These are phyloP conservation scores for Menidia menidia DNA, from an alignment of 2,797 vertebrate genomes.

Conservation along the genomic window DNA sequence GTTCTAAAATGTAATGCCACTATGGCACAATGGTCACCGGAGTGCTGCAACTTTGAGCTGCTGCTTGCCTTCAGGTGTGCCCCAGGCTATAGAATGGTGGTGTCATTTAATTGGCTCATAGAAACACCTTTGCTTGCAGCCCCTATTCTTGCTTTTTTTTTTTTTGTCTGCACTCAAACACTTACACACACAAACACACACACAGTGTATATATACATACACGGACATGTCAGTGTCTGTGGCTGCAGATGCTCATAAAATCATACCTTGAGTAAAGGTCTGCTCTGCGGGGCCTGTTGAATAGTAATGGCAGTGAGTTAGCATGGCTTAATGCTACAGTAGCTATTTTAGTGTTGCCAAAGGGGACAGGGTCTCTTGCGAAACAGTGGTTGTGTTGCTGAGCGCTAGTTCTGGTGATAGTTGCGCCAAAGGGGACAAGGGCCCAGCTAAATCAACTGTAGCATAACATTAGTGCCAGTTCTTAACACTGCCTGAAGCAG, in stretches of 20 bases:
- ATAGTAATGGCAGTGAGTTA: constrained; percentile 80
- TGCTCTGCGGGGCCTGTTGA: constrained; percentile 81
- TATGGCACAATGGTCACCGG: constrained; percentile 74
- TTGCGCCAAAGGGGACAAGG: constrained; percentile 78
- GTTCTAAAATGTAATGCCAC: constrained; percentile 67
- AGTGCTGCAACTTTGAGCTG: constrained; percentile 77
- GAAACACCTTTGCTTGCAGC: constrained; percentile 81
- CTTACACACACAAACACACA: constrained; percentile 18
- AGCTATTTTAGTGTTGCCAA: constrained; percentile 73
- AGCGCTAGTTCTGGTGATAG: constrained; percentile 42
- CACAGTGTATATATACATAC: constrained; percentile 3
- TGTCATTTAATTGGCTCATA: constrained; percentile 85
- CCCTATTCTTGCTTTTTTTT: constrained; percentile 43
- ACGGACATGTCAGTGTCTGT: constrained; percentile 65
- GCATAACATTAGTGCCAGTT: constrained; percentile 80
- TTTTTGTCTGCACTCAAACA: constrained; percentile 33
- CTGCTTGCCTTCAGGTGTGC: constrained; percentile 79
- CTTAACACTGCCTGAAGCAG: constrained; percentile 71
- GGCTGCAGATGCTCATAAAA: constrained; percentile 77
- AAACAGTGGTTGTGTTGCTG: constrained; percentile 65
- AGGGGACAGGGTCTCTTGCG: constrained; percentile 74
- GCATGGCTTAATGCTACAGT: constrained; percentile 76
- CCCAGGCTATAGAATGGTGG: constrained; percentile 81
- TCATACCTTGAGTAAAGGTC: constrained; percentile 76
- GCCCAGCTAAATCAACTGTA: constrained; percentile 75